These are phyloP conservation scores for Chelonia mydas DNA, from an alignment of 2,797 vertebrate species.

Conservation along the genomic window DNA sequence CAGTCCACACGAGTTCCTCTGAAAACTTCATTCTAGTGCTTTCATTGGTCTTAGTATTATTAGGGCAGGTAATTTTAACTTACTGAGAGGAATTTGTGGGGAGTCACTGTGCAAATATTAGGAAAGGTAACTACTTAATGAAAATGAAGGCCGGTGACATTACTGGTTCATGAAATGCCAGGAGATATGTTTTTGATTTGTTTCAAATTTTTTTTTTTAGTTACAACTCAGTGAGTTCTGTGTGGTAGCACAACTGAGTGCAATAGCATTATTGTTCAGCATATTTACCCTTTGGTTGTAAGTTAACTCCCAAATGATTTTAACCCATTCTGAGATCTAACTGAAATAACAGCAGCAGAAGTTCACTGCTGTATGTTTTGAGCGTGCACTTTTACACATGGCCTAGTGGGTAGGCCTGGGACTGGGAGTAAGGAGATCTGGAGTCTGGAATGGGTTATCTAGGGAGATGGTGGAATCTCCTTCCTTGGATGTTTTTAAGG, in stretches of 20 bases:
- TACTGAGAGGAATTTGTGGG: not conserved
- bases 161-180: not conserved
- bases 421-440: not conserved
- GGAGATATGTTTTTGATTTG: not conserved
- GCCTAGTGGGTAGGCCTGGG: not conserved
- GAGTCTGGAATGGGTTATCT: not conserved
- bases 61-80: not conserved
- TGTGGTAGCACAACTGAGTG: not conserved
- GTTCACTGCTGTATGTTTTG: not conserved
- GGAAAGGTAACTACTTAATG: not conserved
- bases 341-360: not conserved
- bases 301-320: not conserved
- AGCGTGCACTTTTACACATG: not conserved
- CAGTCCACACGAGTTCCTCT: not conserved
- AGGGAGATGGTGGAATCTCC: too few relatives aligned
- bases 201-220: not conserved
- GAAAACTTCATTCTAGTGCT: not conserved
- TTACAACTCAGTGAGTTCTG: not conserved
- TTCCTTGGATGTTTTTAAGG: too few relatives aligned
- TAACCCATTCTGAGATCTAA: not conserved
- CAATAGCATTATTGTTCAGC: not conserved
- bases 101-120: not conserved
- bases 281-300: not conserved
- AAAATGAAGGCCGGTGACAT: not conserved
- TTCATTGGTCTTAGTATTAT: not conserved